Percentiles rank a stretch among this genome's conserved stretches.
Conservation (phyloP, 1,140 invertebrate genomes). For the Heliconius hewitsoni region DNA sequence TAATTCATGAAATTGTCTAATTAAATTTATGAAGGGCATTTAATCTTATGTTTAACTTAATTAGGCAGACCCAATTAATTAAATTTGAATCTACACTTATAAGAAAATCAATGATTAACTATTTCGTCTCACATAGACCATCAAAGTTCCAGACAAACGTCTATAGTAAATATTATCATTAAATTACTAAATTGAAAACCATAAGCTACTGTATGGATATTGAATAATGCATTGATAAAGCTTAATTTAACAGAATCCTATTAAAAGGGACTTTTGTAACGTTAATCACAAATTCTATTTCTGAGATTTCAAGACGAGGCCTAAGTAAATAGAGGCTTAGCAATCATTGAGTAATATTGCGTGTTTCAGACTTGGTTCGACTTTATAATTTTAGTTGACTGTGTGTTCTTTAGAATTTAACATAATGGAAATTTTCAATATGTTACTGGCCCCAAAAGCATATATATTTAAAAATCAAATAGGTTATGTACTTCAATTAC, state of each 20-base stretch:
- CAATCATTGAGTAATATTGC: not conserved
- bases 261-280: slow-evolving; percentile 17
- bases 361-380: not conserved
- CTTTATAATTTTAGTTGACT: not conserved
- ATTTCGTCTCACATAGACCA: not conserved
- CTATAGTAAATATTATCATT: not conserved
- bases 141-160: not conserved
- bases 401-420: not conserved
- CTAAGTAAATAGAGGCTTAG: slow-evolving; percentile 4
- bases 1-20: too few relatives aligned
- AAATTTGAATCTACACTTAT: too few relatives aligned
- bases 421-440: not conserved
- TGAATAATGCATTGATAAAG: slow-evolving; percentile 1
- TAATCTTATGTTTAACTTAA: too few relatives aligned
- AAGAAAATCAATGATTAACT: too few relatives aligned
- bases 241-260: slow-evolving; percentile 18
- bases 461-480: not conserved
- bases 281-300: slow-evolving; percentile 24
- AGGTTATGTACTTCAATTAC: not conserved
- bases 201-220: not conserved
- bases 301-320: slow-evolving; percentile 14
- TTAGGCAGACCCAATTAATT: too few relatives aligned
- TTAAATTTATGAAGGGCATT: too few relatives aligned
- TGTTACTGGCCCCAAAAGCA: not conserved
- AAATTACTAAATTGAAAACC: slow-evolving; percentile 1